Evolutionary conservation across 2,888 invertebrate species (phyloP).

Genomic region (Omphaloscelis lunosa): DNA sequence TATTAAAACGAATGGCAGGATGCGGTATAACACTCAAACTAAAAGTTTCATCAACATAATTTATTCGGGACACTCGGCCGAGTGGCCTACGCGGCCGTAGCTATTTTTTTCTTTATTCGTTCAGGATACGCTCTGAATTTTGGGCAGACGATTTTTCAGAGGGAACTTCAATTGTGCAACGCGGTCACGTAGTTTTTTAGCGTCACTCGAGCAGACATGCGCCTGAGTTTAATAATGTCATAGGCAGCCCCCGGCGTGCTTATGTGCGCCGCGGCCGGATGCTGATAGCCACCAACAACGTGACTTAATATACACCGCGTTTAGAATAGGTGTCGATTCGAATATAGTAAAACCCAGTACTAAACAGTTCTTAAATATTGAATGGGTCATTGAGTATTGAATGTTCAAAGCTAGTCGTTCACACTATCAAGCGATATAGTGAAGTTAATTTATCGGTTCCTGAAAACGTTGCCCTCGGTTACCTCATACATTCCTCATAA

Average conservation of each 20-base stretch:
- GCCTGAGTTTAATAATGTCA: constrained; percentile 88
- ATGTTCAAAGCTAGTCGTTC: not conserved
- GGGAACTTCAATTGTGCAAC: constrained; percentile 81
- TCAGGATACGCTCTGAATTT: constrained; percentile 81
- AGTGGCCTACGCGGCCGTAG: constrained; percentile 77
- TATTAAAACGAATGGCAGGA: constrained; percentile 75
- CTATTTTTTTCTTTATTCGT: constrained; percentile 86
- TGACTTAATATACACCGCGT: constrained; percentile 64
- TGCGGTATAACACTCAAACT: constrained; percentile 80
- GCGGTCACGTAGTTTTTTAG: constrained; percentile 88
- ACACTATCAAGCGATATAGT: not conserved
- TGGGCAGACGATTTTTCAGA: constrained; percentile 82
- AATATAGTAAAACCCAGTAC: not conserved
- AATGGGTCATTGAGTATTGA: not conserved
- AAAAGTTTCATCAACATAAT: constrained; percentile 88
- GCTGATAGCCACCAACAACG: constrained; percentile 69
- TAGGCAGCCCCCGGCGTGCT: constrained; percentile 75
- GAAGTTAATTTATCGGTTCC: not conserved
- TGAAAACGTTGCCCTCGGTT: constrained; percentile 6
- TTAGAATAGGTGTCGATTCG: constrained; percentile 13
- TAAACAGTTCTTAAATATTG: not conserved
- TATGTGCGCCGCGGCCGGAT: constrained; percentile 49
- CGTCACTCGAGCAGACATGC: constrained; percentile 85
- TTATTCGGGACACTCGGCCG: constrained; percentile 85
- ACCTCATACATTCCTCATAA: constrained; percentile 41